Base-by-base conservation (phyloP, 1,140 invertebrate genomes). In the Physella acuta region DNA sequence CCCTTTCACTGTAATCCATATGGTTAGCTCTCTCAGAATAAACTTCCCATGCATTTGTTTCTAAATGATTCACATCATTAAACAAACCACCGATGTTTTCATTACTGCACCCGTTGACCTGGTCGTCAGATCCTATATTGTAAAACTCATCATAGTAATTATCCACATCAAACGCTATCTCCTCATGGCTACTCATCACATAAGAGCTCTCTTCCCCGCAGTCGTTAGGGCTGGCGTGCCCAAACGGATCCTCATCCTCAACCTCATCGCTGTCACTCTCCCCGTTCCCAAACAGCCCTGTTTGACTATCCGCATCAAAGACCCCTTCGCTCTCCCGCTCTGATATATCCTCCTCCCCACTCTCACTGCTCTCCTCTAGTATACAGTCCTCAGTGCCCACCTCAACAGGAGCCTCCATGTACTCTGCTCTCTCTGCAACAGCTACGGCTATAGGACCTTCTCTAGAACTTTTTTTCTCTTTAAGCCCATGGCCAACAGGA, bases 231-330 rank as follows among this genome's bases (percentile, higher is more conserved):
- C 68, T 31, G 1, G 30, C 11, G 36, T 53, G n/a, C 14, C 67
- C 60, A 0, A 28, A 59, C 39, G 17, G 14, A 3, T 64, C 49
- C 17, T 58, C 66, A 37, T 11, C 51, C 26, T 70, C 52, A 2
- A 64, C 68, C 52, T 72, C 66, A 68, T 71, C 70, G 51, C 64
- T 59, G 44, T 59, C 64, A 60, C 34, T 37, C 26, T 66, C 62
- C 0, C 62, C 70, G 44, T 65, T 52, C 31, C 70, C 70, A 60
- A 59, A 60, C 11, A 55, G n/a, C 14, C 63, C 49, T 31, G 39
- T 52, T 61, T 39, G 49, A 55, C 62, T 61, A 33, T 67, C 51
- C 0, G 31, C 62, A 34, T 59, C 70, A 34, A 61, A 61, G 14
- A 61, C 61, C 8, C 53, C 64, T 37, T 58, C 64, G 33, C 49